Conservation (phyloP, 2,888 invertebrate species). For the Nomada fucata region DNA sequence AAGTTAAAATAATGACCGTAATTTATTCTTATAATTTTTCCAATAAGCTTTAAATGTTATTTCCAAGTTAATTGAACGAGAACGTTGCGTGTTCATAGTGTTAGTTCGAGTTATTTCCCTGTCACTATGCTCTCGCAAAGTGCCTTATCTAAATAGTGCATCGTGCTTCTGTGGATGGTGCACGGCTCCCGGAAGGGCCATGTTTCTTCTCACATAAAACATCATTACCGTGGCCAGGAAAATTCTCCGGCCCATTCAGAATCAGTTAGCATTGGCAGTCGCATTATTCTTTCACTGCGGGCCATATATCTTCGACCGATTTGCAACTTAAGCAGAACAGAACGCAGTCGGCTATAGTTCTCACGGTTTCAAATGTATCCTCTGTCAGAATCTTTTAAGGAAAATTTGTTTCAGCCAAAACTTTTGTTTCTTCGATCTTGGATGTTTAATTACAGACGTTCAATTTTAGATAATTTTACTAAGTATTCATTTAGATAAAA, state of each 20-base stretch:
- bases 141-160: conserved; percentile 43
- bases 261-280: conserved; percentile 40
- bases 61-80: not conserved
- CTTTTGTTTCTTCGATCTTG: too few relatives aligned
- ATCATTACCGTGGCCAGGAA: conserved; percentile 45
- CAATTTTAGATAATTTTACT: too few relatives aligned
- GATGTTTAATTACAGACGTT: too few relatives aligned
- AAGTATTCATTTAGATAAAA: not conserved
- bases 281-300: conserved; percentile 41
- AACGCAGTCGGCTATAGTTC: conserved; percentile 51
- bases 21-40: not conserved
- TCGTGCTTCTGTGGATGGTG: conserved; percentile 24
- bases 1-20: too few relatives aligned
- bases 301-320: conserved; percentile 37
- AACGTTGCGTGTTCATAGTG: not conserved
- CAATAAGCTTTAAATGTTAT: not conserved
- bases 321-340: conserved; percentile 31
- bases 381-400: not conserved
- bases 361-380: conserved; percentile 51
- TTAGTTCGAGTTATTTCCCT: not conserved
- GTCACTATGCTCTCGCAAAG: conserved; percentile 6
- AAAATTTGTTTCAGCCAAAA: too few relatives aligned
- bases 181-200: conserved; percentile 38
- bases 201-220: conserved; percentile 44
- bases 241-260: conserved; percentile 32